Base-by-base conservation (phyloP, 2,797 vertebrate genomes). In the Cossypha dichroa region DNA sequence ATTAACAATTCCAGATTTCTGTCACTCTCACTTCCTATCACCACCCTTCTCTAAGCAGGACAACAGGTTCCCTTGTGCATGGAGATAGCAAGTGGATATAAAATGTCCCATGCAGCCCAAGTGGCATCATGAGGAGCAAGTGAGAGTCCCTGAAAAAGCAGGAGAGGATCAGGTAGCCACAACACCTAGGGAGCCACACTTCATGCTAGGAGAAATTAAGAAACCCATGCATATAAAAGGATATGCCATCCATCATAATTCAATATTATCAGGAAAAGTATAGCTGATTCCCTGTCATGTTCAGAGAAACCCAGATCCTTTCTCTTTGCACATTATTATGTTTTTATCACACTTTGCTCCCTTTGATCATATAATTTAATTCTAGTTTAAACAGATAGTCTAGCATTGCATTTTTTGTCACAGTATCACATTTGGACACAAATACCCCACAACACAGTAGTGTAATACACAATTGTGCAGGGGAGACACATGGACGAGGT, bases 401-500 rank as follows among this genome's bases (percentile, higher is more conserved):
- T 90, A n/a, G 10, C 31, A 26, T 77, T 84, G 8, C 23, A 9
- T 67, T 78, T 84, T 63, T 54, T 59, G 13, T 55, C 46, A 20
- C 33, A 64, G 36, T 40, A 70, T 46, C 66, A 75, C 13, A 58
- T 55, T 43, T 85, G 43, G 31, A 72, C 52, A 78, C 55, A 94
- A 91, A 91, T 73, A 49, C 4, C 19, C 48, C 34, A 34, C 63
- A 91, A 40, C 6, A 29, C 12, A 29, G 25, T 10, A 52, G 34
- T 17, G 20, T 62, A 62, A 48, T 63, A 66, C 26, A 41, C 25
- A 49, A 1, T 68, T 43, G 33, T 34, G 25, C 18, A 26, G 6
- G 4, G 22, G 6, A 9, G 8, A 36, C 17, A 68, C 13, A 38
- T 0, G 3, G 41, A 64, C 4, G 12, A 76, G 22, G 54, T 2